Evolutionary conservation across 2,888 invertebrate genomes (phyloP), one percentile per base, ranked within the genome.

Genomic region (Tiliacea citrago): DNA sequence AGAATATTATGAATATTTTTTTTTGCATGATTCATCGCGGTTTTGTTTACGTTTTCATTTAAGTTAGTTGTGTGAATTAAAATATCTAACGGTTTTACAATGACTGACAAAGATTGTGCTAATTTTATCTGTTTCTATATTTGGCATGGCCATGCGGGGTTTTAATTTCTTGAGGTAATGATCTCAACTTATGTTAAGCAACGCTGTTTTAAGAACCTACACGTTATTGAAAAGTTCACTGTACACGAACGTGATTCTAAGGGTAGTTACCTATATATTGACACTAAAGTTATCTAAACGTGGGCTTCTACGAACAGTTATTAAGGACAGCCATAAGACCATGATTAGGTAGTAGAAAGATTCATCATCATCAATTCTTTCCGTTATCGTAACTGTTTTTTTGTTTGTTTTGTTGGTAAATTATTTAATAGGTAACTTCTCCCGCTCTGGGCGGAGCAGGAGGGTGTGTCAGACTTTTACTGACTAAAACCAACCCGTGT

Each of bases 21-120:
- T 53, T 60, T 35, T 47, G 47, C 18, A 21, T 82, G 79, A 79
- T 61, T 79, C 82, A 82, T 60, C 47, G 42, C n/a, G n/a, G 58
- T 58, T 67, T 42, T 82, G 72, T 80, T 80, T 82, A 82, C 79
- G 51, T 82, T 77, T 82, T 51, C 55, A n/a, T 75, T 60, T 81
- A 82, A 24, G 13, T 39, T 47, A 39, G 12, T 47, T 18, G 47
- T 51, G 78, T 57, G 39, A 77, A 62, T 80, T 49, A 53, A 60
- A 49, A 55, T 29, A n/a, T 39, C 51, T 80, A 80, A 80, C 79
- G 83, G 83, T 82, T 49, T 42, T 24, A 47, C 6, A 53, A 68
- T 68, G 58, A 49, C 13, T 53, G 29, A 53, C 21, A 62, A 45
- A 62, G 21, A 55, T 55, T 9, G 47, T 57, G 77, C 65, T 66